Percentiles rank a stretch among this genome's conserved stretches.
Conservation (phyloP, 2,113 vertebrate species). For the Phyllostomus hastatus region DNA sequence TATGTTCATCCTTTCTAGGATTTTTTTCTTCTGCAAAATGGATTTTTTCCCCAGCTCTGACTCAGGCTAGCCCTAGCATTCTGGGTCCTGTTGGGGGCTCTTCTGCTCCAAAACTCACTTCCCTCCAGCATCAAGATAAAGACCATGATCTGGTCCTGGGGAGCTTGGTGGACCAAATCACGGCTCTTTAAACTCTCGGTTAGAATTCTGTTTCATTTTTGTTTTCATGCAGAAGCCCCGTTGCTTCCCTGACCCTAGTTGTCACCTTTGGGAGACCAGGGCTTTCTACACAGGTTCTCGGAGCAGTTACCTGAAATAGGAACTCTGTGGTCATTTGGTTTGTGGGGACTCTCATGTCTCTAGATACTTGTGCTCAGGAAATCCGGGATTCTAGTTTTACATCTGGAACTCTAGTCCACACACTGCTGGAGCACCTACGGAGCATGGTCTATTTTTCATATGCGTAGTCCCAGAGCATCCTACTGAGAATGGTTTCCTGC, state of each 20-base stretch:
- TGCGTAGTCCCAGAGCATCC: not conserved
- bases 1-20: not conserved
- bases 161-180: not conserved
- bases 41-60: not conserved
- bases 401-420: not conserved
- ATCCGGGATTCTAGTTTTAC: not conserved
- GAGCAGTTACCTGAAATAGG: not conserved
- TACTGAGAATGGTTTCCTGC: not conserved
- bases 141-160: not conserved
- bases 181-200: not conserved
- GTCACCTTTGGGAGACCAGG: not conserved
- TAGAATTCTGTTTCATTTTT: not conserved
- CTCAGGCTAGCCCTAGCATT: not conserved
- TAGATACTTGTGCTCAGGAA: not conserved
- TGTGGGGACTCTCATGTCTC: not conserved
- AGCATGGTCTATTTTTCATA: not conserved
- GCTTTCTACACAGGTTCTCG: not conserved
- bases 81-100: not conserved
- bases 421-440: not conserved
- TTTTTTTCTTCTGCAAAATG: not conserved
- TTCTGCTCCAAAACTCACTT: not conserved
- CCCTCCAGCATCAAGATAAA: not conserved
- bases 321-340: not conserved
- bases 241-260: not conserved
- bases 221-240: not conserved